Evolutionary conservation across 2,888 invertebrate species (phyloP), one percentile per base, ranked within the genome.

Genomic region (Gonocerus acuteangulatus): DNA sequence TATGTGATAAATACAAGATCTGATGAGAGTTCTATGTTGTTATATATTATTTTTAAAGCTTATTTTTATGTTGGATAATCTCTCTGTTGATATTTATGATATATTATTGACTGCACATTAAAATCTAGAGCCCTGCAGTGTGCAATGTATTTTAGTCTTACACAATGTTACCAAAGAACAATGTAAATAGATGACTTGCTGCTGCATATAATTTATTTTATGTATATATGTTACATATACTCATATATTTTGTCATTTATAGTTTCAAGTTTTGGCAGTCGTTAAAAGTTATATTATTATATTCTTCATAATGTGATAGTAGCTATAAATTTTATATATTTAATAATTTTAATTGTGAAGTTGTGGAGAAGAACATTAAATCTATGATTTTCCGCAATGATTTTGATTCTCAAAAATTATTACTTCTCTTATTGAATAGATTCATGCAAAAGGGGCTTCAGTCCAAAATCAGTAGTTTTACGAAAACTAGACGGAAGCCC

Each of bases 261-360:
- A 54, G 42, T 44, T 54, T 54, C 44, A 44, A 32, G 22, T 44
- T 47, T 57, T 47, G 19, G 22, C 47, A 6, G 34, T 21, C 34
- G 22, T 19, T 57, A 11, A 15, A 42, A 44, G 45, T 57, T 23
- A 57, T 44, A 54, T 42, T 42, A 42, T 54, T 57, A 32, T 45
- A 57, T 44, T 57, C 47, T 27, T 57, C 44, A 44, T 57, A 57
- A 47, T 57, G 57, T 57, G 57, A 57, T 57, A 57, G 57, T 57
- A 57, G 57, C 57, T 57, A 19, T 57, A 57, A 57, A 44, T 57
- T 45, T 57, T 57, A 47, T 57, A 45, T 16, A 23, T 45, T 27
- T 39, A 4, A 39, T 39, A n/a, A 4, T 23, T 23, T 57, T 27
- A 32, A 22, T 42, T 42, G 27, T 22, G n/a, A 1, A 34, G 19